Evolutionary conservation across 2,888 invertebrate genomes (phyloP), one percentile per base, ranked within the genome.

Genomic region (Parapristionchus giblindavisi): DNA sequence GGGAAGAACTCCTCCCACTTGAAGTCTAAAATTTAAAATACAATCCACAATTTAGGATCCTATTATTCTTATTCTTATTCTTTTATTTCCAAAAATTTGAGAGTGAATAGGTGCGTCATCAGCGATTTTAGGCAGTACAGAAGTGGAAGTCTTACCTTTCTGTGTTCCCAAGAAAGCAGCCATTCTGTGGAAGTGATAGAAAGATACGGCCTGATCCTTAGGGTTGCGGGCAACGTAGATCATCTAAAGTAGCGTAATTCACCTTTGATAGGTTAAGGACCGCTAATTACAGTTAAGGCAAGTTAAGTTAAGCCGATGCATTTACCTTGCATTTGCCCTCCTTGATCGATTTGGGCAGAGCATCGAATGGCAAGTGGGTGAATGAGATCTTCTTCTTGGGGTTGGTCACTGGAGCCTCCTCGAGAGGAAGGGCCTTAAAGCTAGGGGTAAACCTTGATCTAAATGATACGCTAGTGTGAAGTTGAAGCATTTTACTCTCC

Each of bases 171-270:
- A 82, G 70, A 79, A 85, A 4, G 84, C 84, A 29, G 88, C 80
- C 79, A 88, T 86, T 48, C 84, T 82, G 29, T 87, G 81, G 79
- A 89, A 89, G 79, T 89, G 87, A 79, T 85, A 90, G 76, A 87
- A 89, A 0, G 89, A 89, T 2, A 90, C 89, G 3, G 86, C 86
- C 6, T 88, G 87, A 80, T 90, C 90, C 80, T 89, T 89, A 0
- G 89, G 89, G 78, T 90, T 89, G 65, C 90, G 85, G 11, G 88
- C 88, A 29, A 90, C 86, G 78, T 90, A 90, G 56, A 90, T 88
- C 11, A 89, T 85, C 89, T 89, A 24, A n/a, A n/a, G n/a, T n/a
- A n/a, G n/a, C n/a, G n/a, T n/a, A n/a, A n/a, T n/a, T n/a, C n/a
- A n/a, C n/a, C n/a, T n/a, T n/a, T n/a, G n/a, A n/a, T n/a, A n/a